Evolutionary conservation across 1,140 invertebrate species (phyloP).

Genomic region (Temnothorax curvispinosus): DNA sequence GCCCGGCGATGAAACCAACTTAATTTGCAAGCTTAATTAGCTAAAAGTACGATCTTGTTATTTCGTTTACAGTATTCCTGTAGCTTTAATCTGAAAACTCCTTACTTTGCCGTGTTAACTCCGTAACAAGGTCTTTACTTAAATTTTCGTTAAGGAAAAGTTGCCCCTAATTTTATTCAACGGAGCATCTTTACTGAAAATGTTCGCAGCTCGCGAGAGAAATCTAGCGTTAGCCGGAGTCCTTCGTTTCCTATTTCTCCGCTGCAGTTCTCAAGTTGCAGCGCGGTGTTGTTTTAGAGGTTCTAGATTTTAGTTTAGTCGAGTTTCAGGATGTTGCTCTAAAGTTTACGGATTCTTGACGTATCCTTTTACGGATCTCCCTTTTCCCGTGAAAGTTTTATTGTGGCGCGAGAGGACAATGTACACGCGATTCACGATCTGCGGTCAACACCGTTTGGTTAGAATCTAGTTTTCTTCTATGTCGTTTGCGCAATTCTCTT

Average conservation of each 20-base stretch:
- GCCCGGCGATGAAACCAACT: neutral
- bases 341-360: slow-evolving; percentile 28
- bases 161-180: slow-evolving; percentile 43
- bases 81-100: slow-evolving; percentile 29
- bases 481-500: neutral
- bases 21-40: slow-evolving; percentile 25
- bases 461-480: neutral
- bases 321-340: slow-evolving; percentile 21
- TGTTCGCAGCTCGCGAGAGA: slow-evolving; percentile 9
- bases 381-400: slow-evolving; percentile 5
- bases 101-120: slow-evolving; percentile 20
- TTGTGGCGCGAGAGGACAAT: neutral
- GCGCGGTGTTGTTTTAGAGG: slow-evolving; percentile 10
- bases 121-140: slow-evolving; percentile 18
- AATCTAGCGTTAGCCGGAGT: neutral
- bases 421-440: neutral
- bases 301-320: slow-evolving; percentile 44
- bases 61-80: neutral
- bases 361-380: slow-evolving; percentile 19
- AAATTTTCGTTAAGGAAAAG: slow-evolving; percentile 50
- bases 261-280: slow-evolving; percentile 30
- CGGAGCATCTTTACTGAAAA: neutral
- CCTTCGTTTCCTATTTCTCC: slow-evolving; percentile 15
- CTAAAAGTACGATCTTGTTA: slow-evolving; percentile 13
- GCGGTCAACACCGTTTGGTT: slow-evolving; percentile 5